phyloP scores from a whole-genome alignment of 2,888 invertebrate species.

The Mesorhabditis spiculigera region DNA sequence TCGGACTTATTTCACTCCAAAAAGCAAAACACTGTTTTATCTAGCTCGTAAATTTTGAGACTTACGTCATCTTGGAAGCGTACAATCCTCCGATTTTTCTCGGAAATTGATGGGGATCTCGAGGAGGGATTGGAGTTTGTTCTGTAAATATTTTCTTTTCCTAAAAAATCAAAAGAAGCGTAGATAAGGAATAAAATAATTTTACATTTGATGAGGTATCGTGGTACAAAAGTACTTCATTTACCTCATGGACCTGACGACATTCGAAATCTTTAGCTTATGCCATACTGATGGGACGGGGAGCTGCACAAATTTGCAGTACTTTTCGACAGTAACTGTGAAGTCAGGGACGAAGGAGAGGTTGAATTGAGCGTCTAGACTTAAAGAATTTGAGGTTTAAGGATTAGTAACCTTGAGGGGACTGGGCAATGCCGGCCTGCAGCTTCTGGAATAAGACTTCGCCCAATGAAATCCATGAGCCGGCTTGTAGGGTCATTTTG shows the following conservation, averaged over 20 bases:
- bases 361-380: no score
- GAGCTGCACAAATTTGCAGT: conserved; percentile 1
- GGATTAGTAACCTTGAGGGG: no score
- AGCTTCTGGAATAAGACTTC: background rate
- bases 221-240: background rate
- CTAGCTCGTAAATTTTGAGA: background rate
- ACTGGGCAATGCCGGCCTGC: background rate
- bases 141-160: no score
- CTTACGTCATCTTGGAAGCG: background rate
- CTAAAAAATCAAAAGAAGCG: no score
- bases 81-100: background rate
- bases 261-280: background rate
- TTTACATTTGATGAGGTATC: no score
- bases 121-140: background rate
- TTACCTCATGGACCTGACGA: background rate
- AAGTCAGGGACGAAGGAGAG: background rate
- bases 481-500: background rate
- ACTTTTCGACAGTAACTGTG: conserved; percentile 1
- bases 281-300: background rate
- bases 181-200: no score
- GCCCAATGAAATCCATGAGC: background rate
- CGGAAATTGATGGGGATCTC: background rate
- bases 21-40: no score
- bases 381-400: no score
- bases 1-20: no score